Conservation (phyloP, 92 coral and sea anemone species). For the Anthopleura xanthogrammica region DNA sequence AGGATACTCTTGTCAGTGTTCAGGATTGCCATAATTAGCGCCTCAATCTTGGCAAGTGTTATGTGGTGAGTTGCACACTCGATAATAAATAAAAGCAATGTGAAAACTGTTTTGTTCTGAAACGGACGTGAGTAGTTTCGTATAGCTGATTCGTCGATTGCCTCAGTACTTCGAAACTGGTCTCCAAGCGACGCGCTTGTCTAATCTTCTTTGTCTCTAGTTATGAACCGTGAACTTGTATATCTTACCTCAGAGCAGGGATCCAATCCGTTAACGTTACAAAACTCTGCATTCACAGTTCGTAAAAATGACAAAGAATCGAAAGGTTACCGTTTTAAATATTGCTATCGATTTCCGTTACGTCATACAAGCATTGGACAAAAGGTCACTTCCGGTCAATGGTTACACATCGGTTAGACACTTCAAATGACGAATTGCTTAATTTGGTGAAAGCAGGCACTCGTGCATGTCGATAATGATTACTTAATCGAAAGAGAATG, state of each 20-base stretch:
- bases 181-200: constrained; percentile 6
- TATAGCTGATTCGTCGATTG: neutral
- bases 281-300: neutral
- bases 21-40: constrained; percentile 62
- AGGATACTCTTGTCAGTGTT: constrained; percentile 67
- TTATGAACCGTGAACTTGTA: neutral
- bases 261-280: neutral
- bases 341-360: constrained; percentile 7
- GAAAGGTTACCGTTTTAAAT: neutral
- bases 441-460: neutral
- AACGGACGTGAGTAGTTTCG: constrained; percentile 13
- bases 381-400: constrained; percentile 2
- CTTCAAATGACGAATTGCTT: neutral
- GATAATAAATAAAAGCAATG: neutral
- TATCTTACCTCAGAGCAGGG: too few species aligned
- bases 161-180: neutral
- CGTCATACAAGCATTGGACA: neutral
- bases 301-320: neutral
- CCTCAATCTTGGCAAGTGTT: constrained; percentile 39
- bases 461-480: neutral
- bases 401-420: neutral
- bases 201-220: neutral
- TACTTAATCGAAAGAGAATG: neutral
- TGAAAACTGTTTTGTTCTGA: constrained; percentile 1
- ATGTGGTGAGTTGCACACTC: neutral